Conservation (phyloP, 2,797 vertebrate genomes). For the Amblyraja radiata region DNA sequence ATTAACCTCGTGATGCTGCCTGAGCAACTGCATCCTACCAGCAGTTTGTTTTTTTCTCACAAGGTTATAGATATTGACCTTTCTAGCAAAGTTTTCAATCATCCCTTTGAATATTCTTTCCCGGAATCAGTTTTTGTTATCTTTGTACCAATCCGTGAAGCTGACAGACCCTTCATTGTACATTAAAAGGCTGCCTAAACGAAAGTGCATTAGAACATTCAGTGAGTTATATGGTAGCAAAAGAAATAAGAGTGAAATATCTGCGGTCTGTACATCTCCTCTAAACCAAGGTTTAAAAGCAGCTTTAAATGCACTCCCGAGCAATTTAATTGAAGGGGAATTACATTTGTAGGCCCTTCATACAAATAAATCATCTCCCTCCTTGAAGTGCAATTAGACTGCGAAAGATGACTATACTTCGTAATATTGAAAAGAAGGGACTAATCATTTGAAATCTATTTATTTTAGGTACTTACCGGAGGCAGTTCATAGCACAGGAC, state of each 20-base stretch:
- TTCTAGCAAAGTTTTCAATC: not conserved
- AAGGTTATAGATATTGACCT: not conserved
- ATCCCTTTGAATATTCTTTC: not conserved
- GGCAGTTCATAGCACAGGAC: not conserved
- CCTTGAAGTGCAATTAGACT: constrained; percentile 8
- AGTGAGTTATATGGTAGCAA: not conserved
- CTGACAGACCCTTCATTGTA: not conserved
- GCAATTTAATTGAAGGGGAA: not conserved
- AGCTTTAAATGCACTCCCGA: not conserved
- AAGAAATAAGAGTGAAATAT: not conserved
- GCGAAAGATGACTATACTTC: not conserved
- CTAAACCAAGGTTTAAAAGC: not conserved
- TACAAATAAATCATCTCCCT: constrained; percentile 4
- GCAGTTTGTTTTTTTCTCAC: no score
- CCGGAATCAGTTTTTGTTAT: not conserved
- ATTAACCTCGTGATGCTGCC: no score
- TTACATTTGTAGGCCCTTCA: not conserved
- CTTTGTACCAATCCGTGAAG: not conserved
- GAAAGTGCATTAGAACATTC: not conserved
- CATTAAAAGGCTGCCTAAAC: not conserved
- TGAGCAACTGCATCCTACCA: no score
- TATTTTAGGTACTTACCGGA: constrained; percentile 15
- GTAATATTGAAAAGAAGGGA: not conserved
- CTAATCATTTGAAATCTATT: constrained; percentile 7
- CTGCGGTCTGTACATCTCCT: not conserved